phyloP scores from a whole-genome alignment of 1,140 invertebrate species.

The Pseudomyrmex concolor region DNA sequence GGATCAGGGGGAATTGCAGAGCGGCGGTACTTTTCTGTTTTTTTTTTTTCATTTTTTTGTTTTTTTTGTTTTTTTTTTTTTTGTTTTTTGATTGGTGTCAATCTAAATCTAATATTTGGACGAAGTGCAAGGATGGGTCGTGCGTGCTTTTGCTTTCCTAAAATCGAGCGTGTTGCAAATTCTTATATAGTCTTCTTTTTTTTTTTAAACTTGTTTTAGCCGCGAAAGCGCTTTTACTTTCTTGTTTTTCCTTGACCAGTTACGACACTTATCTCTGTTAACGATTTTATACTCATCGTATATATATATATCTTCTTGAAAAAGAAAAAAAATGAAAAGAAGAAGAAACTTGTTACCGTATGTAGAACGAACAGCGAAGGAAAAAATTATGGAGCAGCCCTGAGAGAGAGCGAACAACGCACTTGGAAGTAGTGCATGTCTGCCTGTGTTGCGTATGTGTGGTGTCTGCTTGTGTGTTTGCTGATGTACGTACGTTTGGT shows the following conservation, averaged over 20 bases:
- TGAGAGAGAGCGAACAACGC: conserved; percentile 75
- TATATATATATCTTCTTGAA: conserved; percentile 58
- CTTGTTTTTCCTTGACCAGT: conserved; percentile 70
- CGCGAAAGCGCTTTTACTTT: conserved; percentile 70
- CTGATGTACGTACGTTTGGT: conserved; percentile 22
- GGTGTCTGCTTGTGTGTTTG: conserved; percentile 23
- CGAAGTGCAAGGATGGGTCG: conserved; percentile 81
- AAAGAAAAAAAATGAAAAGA: conserved; percentile 30
- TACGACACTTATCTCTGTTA: conserved; percentile 67
- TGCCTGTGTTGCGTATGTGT: conserved; percentile 40
- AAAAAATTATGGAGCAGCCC: conserved; percentile 69
- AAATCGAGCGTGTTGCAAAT: conserved; percentile 72
- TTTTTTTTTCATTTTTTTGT: conserved; percentile 35
- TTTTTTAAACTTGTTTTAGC: conserved; percentile 63
- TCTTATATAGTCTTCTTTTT: conserved; percentile 70
- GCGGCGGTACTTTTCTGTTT: conserved; percentile 63
- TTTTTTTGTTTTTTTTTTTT: conserved; percentile 72
- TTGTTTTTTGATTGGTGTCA: conserved; percentile 79
- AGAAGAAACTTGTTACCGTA: conserved; percentile 31
- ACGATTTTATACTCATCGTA: conserved; percentile 23
- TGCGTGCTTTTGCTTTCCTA: conserved; percentile 77
- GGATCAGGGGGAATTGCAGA: conserved; percentile 60
- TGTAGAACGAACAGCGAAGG: conserved; percentile 34
- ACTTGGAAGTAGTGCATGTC: conserved; percentile 66
- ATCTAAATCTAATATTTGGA: conserved; percentile 82